Evolutionary conservation across 2,797 vertebrate species (phyloP), one percentile per base, ranked within the genome.

Genomic region (Lagodon rhomboides): DNA sequence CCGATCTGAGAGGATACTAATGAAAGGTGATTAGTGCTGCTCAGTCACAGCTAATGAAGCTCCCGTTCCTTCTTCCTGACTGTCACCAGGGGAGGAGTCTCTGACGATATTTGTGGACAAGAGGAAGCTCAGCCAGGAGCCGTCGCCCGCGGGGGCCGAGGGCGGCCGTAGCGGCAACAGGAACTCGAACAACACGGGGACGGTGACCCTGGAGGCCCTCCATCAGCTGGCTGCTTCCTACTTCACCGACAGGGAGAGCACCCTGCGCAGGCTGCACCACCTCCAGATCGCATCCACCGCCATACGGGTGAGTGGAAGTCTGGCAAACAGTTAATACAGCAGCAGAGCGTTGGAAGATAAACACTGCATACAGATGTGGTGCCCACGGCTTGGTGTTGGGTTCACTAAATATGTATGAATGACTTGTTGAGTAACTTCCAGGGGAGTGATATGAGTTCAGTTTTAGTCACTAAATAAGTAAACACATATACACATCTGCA

Each of bases 101-200:
- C 93, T 99, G 95, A 99, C 97, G 6, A 98, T 99, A 95, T 99
- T 99, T 91, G 97, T 99, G 96, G 98, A 99, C 95, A 98, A 99
- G 94, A 93, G 97, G 95, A 99, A 98, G 95, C 93, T 99, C 86
- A 97, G 84, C 74, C 91, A 92, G 85, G 96, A 98, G 77, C 88
- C 92, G 8, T 80, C 88, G 0, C 41, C 89, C 3, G 27, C 84
- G 1, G 89, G 63, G n/a, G 49, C 58, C 1, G 88, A 94, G 23
- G 77, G 68, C 61, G 38, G 85, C 59, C 58, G 50, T 0, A 23
- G 67, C 73, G 43, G 77, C 71, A 91, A 82, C 62, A 94, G 90
- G 8, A 95, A 94, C 44, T 77, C 91, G 34, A 99, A 97, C 66
- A 88, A 93, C 61, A 97, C 97, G 0, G 95, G 96, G 49, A 91